Evolutionary conservation across 2,888 invertebrate genomes (phyloP).

Genomic region (Erebia epiphron): DNA sequence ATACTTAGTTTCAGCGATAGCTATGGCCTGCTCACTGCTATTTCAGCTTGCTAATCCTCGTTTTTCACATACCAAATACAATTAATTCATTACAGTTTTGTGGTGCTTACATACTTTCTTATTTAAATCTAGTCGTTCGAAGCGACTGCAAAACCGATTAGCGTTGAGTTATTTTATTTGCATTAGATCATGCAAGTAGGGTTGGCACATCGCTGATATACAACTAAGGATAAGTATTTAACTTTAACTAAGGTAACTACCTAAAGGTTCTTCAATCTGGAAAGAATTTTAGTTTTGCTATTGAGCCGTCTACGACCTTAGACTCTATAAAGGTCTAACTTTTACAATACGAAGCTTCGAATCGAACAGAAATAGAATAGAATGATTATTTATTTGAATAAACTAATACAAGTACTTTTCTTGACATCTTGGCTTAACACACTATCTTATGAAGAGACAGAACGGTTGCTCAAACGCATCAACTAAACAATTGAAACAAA

Average conservation of each 20-base stretch:
- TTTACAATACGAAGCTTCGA: too few species aligned
- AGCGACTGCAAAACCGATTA: slow-evolving; percentile 23
- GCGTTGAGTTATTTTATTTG: slow-evolving; percentile 35
- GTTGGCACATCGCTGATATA: neutral
- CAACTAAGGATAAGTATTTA: neutral
- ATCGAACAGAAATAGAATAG: too few species aligned
- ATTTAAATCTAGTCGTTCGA: slow-evolving; percentile 20
- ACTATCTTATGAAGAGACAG: too few species aligned
- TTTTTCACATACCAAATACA: neutral
- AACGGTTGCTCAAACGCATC: too few species aligned
- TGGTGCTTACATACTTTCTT: neutral
- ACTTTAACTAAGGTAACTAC: neutral
- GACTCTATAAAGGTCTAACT: too few species aligned
- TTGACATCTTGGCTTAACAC: too few species aligned
- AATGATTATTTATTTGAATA: too few species aligned
- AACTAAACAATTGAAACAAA: too few species aligned
- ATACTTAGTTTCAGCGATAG: neutral
- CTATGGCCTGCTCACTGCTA: too few species aligned
- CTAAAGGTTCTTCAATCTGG: neutral
- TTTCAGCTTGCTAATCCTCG: neutral
- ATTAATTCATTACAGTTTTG: neutral
- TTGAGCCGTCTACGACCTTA: too few species aligned
- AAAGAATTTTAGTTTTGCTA: neutral
- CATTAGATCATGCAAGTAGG: slow-evolving; percentile 26
- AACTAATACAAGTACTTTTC: too few species aligned